These are phyloP conservation scores for Drosophila nannoptera DNA, from an alignment of 1,140 invertebrate genomes.

Conservation along the genomic window DNA sequence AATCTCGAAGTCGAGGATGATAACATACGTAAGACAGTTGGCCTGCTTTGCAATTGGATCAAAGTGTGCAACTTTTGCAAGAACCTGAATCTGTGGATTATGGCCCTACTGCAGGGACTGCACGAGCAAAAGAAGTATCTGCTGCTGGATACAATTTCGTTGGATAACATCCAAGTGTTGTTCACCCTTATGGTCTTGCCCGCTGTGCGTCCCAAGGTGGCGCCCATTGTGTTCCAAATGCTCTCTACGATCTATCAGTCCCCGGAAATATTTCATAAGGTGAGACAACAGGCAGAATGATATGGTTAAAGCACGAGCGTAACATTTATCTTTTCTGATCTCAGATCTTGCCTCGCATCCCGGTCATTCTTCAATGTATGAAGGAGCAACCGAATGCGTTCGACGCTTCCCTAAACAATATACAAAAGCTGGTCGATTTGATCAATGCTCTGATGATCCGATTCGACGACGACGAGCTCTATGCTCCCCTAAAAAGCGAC, in stretches of 20 bases:
- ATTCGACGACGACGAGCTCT: slow-evolving; percentile 79
- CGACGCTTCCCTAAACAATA: slow-evolving; percentile 78
- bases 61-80: slow-evolving; percentile 80
- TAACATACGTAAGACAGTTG: slow-evolving; percentile 78
- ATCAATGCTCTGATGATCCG: slow-evolving; percentile 79
- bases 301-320: no score
- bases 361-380: no score
- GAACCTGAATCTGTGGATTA: slow-evolving; percentile 80
- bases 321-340: neutral
- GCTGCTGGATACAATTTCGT: slow-evolving; percentile 80
- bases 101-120: slow-evolving; percentile 80
- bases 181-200: slow-evolving; percentile 79
- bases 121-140: slow-evolving; percentile 79
- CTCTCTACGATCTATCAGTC: slow-evolving; percentile 80
- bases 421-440: slow-evolving; percentile 80
- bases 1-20: slow-evolving; percentile 75
- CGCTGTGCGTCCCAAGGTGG: slow-evolving; percentile 78
- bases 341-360: slow-evolving; percentile 75
- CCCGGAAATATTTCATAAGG: slow-evolving; percentile 80
- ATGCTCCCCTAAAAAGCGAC: slow-evolving; percentile 64
- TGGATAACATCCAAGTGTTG: slow-evolving; percentile 80
- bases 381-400: slow-evolving; percentile 73
- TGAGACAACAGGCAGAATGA: slow-evolving; percentile 2
- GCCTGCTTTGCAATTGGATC: slow-evolving; percentile 81
- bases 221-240: slow-evolving; percentile 81